Base-by-base conservation (phyloP, 2,888 invertebrate species). In the Tiphia femorata region DNA sequence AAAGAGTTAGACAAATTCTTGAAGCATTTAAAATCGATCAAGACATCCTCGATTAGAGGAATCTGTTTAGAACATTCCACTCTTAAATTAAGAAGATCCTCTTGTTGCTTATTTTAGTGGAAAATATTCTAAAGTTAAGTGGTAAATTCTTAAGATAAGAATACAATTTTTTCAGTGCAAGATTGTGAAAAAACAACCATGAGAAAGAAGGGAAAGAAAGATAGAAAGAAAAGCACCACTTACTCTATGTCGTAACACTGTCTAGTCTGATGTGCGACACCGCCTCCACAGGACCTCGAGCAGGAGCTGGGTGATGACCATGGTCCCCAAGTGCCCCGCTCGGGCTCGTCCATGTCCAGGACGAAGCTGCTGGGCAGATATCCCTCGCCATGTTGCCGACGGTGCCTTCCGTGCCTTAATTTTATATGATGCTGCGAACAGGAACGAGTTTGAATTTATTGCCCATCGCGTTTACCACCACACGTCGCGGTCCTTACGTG, bases 261-360 rank as follows among this genome's bases (percentile, higher is more conserved):
- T 74, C 97, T 88, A 54, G 90, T 90, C 85, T 96, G 95, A 75
- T 89, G 90, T 62, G 95, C 91, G 17, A 97, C 96, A 48, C 98
- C 98, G 10, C 96, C 95, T 0, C 97, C 98, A 80, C 98, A 98
- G 16, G 93, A 89, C 62, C 96, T 87, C 3, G 96, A 96, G 84
- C 98, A 98, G 49, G 91, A 88, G 20, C 92, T 91, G 46, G 93
- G 91, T 35, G 89, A 86, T 8, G 92, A 91, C 95, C 97, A 97
- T 6, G 91, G 90, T 3, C 91, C 89, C 95, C 95, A 95, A 56
- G 88, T 88, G 10, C 91, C 91, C 7, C 88, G 86, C 44, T 87
- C 86, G n/a, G 84, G 84, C 65, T 89, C 90, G 2, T 90, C 90
- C 16, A 87, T 90, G 23, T 92, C 92, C 59, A 89, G 85, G 59